These are phyloP conservation scores for Homarus gammarus DNA, from an alignment of 2,888 invertebrate species.

Conservation along the genomic window DNA sequence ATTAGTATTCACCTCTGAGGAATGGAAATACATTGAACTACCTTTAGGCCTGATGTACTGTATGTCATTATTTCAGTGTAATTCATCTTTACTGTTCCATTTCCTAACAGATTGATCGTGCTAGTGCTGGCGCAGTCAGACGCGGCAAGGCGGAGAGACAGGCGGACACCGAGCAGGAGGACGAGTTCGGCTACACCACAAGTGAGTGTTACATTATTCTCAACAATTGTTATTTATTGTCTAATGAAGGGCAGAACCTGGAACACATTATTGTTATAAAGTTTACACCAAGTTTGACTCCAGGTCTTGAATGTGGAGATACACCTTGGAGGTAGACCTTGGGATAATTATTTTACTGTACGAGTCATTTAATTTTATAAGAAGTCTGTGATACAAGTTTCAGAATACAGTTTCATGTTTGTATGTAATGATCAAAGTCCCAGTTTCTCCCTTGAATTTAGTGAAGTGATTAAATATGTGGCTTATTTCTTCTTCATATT, in stretches of 20 bases:
- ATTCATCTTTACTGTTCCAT: not conserved
- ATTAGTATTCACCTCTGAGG: no score
- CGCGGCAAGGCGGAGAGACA: conserved; percentile 83
- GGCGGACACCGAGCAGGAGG: conserved; percentile 86
- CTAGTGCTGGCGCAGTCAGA: conserved; percentile 91
- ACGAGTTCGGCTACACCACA: conserved; percentile 95
- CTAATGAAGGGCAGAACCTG: not conserved
- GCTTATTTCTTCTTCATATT: no score
- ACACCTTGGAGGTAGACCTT: not conserved
- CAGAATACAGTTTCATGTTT: no score
- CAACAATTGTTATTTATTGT: not conserved
- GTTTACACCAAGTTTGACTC: not conserved
- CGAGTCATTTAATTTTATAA: no score
- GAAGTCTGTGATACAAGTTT: not conserved
- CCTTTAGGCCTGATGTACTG: no score
- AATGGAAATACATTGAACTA: no score
- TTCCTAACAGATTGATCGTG: conserved; percentile 86
- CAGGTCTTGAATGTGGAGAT: not conserved
- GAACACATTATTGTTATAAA: not conserved
- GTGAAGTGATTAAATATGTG: no score
- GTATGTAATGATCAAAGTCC: no score
- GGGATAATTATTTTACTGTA: not conserved
- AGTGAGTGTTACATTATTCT: conserved; percentile 84
- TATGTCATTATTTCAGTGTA: not conserved
- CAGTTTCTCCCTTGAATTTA: no score